Conservation (phyloP, 1,140 invertebrate genomes). For the Aethina tumida region DNA sequence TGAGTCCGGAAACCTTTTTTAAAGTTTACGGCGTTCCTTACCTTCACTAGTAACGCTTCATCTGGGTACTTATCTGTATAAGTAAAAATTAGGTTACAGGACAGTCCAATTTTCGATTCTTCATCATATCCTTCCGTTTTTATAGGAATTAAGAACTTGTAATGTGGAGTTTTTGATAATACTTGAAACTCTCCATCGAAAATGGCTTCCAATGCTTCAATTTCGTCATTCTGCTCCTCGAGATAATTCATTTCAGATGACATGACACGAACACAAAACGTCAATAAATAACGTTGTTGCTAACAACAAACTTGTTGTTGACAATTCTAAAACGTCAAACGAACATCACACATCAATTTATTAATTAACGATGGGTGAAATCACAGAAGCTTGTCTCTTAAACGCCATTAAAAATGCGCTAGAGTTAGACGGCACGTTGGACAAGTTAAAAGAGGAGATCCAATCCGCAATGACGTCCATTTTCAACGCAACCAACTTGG, state of each 20-base stretch:
- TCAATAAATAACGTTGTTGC: too few species aligned
- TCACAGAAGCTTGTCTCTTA: too few species aligned
- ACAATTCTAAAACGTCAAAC: too few species aligned
- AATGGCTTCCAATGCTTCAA: constrained; percentile 87
- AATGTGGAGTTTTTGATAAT: constrained; percentile 53
- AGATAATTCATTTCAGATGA: constrained; percentile 90
- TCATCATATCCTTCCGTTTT: constrained; percentile 64
- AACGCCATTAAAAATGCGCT: constrained; percentile 26
- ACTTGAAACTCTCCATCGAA: constrained; percentile 85
- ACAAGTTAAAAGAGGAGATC: constrained; percentile 25
- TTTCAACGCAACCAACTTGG: constrained; percentile 17
- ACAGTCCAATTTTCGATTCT: constrained; percentile 53
- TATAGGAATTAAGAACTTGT: constrained; percentile 67
- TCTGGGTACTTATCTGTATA: constrained; percentile 86
- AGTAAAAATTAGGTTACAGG: constrained; percentile 67
- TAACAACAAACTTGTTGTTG: too few species aligned
- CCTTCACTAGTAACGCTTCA: constrained; percentile 67
- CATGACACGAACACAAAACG: too few species aligned
- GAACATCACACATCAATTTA: too few species aligned
- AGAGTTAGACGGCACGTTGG: constrained; percentile 21
- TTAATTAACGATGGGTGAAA: too few species aligned
- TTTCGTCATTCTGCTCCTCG: constrained; percentile 83
- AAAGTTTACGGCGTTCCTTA: constrained; percentile 71
- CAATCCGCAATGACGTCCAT: constrained; percentile 25
- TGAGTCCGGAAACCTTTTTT: constrained; percentile 58